Conservation (phyloP, 2,888 invertebrate species). For the Oxystoma pomonae region DNA sequence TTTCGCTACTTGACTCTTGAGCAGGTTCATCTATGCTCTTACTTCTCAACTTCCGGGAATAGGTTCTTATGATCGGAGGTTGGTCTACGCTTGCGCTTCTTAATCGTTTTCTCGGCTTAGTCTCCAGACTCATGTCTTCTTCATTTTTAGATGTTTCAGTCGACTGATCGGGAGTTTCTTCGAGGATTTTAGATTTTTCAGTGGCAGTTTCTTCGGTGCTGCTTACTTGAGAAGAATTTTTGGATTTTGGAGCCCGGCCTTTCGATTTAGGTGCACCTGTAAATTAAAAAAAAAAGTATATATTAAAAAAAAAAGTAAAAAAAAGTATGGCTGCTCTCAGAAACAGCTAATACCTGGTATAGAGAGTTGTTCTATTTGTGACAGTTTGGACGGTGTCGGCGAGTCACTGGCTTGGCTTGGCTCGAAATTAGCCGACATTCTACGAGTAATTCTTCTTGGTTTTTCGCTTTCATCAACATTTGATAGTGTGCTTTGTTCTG, state of each 20-base stretch:
- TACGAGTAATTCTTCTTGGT: not conserved
- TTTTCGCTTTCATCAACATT: not conserved
- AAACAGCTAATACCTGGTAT: not conserved
- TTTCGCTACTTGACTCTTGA: constrained; percentile 7
- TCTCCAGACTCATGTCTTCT: too few species aligned
- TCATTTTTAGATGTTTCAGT: too few species aligned
- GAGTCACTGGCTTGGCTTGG: not conserved
- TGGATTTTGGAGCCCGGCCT: too few species aligned
- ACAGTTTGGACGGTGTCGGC: not conserved
- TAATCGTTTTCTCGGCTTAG: constrained; percentile 14
- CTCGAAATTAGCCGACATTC: not conserved
- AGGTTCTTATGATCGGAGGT: constrained; percentile 11
- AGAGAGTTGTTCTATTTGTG: not conserved
- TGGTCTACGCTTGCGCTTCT: constrained; percentile 28
- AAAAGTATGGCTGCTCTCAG: too few species aligned
- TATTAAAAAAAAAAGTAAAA: too few species aligned
- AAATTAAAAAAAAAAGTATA: too few species aligned
- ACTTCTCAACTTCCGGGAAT: constrained; percentile 15
- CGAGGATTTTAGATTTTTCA: not conserved
- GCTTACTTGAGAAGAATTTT: not conserved
- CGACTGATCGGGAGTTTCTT: too few species aligned
- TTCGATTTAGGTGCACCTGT: too few species aligned
- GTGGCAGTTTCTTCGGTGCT: not conserved
- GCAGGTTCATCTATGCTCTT: constrained; percentile 21
- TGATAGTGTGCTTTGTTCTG: not conserved